Percentiles rank a stretch among this genome's conserved stretches.
These are phyloP conservation scores for Maniola hyperantus DNA, from an alignment of 2,888 invertebrate genomes.

Conservation along the genomic window DNA sequence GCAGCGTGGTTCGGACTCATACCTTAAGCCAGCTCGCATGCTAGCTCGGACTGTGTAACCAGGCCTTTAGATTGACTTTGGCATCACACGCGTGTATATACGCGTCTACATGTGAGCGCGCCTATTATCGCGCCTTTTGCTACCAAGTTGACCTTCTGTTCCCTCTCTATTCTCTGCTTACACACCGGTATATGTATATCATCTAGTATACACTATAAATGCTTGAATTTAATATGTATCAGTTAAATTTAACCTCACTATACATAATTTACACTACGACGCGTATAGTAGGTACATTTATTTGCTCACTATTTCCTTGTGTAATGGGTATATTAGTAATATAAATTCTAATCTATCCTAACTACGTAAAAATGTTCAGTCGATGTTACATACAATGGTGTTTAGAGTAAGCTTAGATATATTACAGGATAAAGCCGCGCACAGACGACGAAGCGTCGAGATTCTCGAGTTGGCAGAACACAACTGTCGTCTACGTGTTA, in stretches of 20 bases:
- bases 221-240: constrained; percentile 71
- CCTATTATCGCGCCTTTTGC: not conserved
- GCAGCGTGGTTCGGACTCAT: no score
- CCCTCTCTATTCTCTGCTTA: constrained; percentile 46
- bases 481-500: constrained; percentile 44
- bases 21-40: no score
- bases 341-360: constrained; percentile 69
- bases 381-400: constrained; percentile 81
- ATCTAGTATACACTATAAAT: constrained; percentile 70
- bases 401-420: constrained; percentile 64
- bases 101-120: not conserved
- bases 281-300: constrained; percentile 34
- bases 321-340: constrained; percentile 44
- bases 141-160: not conserved
- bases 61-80: no score
- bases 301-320: constrained; percentile 36
- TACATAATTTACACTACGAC: constrained; percentile 40
- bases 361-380: constrained; percentile 81
- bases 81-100: not conserved
- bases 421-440: constrained; percentile 45
- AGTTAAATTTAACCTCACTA: constrained; percentile 53
- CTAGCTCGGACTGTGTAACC: no score
- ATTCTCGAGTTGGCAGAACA: constrained; percentile 41
- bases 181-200: constrained; percentile 61
- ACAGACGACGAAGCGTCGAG: constrained; percentile 47